Evolutionary conservation across 2,888 invertebrate genomes (phyloP), one percentile per base, ranked within the genome.

Genomic region (Nezara viridula): DNA sequence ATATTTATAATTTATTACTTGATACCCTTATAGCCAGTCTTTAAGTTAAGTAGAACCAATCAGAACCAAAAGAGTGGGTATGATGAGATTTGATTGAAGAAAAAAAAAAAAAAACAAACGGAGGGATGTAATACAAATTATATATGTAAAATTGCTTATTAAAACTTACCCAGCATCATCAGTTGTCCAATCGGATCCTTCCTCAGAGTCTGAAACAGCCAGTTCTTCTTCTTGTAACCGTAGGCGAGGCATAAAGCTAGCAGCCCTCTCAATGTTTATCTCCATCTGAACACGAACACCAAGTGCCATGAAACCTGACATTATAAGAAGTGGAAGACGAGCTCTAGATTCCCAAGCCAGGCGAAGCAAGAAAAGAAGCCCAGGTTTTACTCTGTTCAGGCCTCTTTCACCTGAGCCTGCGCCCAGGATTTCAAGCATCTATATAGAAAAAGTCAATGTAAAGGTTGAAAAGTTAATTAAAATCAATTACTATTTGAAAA

Each of bases 271-370:
- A 88, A 95, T 93, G 91, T 95, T 95, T 52, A 96, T 95, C 92
- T 96, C 96, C 90, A 96, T 93, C 91, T 95, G 95, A 93, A 96
- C 94, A 88, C 95, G 94, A 52, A 95, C 94, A 91, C 96, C 95
- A 93, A 96, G 94, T 0, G 95, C 94, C 92, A 96, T 94, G 91
- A 96, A 95, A 27, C 94, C 95, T 19, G 95, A 94, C 19, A 95
- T 94, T 86, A 96, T 94, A 21, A 96, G 93, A 66, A 95, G 93
- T 0, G 96, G 96, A 86, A 96, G 93, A 86, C 95, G 94, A 90
- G 95, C 93, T 73, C 96, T 94, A 86, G 95, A 95, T 90, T 95
- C 94, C 96, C 96, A 96, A 4, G 96, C 96, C 91, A 96, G 93
- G 91, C 95, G 94, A 60, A 96, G 94, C 91, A 96, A 94, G 92